Evolutionary conservation across 2,113 vertebrate genomes (phyloP), one percentile per base, ranked within the genome.

Genomic region (Anarrhichthys ocellatus): DNA sequence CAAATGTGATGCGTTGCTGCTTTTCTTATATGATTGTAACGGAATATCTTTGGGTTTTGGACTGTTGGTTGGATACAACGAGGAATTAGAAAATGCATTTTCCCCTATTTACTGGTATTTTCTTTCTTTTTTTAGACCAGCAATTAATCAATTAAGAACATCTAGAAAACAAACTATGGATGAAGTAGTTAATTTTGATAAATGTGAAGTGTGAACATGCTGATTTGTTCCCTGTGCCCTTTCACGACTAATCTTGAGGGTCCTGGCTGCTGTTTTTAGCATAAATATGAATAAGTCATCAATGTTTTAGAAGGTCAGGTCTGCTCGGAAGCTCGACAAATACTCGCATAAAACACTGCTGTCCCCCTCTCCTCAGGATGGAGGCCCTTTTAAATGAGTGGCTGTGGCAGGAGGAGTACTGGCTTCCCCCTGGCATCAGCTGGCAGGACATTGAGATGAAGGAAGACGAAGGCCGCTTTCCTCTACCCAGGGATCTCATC

Each of bases 351-450:
- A 48, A 71, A 52, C 32, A 18, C 50, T 29, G 18, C 18, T 64
- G 22, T 61, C 29, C 22, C 32, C 52, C n/a, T 54, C 66, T 83
- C 29, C 68, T 56, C 83, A 95, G 96, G 90, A 97, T 99, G 97
- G 90, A 95, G 88, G 83, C 83, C 2, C 44, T 95, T 50, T 40
- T 99, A 42, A 96, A 94, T 1, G 82, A 96, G 22, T 98, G 96
- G 97, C 79, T 99, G 2, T 99, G 97, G 97, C 88, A 91, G 64
- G 93, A 97, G 0, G 85, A 94, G 73, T 95, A 94, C 84, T 99
- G 98, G 98, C 91, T 99, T 0, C 97, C 98, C 0, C 94, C 96
- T 0, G 96, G 96, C 11, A 34, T 84, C 80, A 89, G 92, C 0
- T 99, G 98, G 98, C 84, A 94, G 52, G 95, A 97, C 82, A 94